Evolutionary conservation across 1,140 invertebrate genomes (phyloP), one percentile per base, ranked within the genome.

Genomic region (Bombus cullumanus): DNA sequence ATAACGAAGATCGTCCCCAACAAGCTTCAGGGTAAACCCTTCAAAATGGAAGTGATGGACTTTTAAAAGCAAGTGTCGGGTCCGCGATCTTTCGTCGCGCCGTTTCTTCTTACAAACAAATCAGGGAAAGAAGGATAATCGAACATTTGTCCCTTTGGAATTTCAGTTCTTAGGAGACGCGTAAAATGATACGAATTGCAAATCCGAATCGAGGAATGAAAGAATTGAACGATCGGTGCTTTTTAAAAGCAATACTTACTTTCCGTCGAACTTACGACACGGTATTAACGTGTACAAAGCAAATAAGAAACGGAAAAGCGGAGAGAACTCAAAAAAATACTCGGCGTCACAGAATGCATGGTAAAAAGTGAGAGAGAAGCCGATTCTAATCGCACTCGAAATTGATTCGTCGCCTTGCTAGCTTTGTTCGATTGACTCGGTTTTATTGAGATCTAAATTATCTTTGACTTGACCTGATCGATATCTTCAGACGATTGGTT

Each of bases 21-120:
- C 37, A 92, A 93, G 37, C 90, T 94, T 73, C 89, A 92, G 83
- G 92, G 93, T 47, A 95, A 94, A 88, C 91, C 93, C 72, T 96
- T 96, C 86, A 94, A 95, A 85, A 95, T 96, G 94, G 94, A 96
- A 91, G 94, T 94, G n/a, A 95, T 95, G 92, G 92, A 95, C 85
- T 95, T 93, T 92, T 95, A 86, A 93, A 64, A 79, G 59, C 41
- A 66, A 31, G 22, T 25, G 25, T 37, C 10, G 53, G 39, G 28
- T 62, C 39, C 53, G 43, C 41, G 22, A 18, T 64, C 69, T 34
- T 6, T 18, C 41, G n/a, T 37, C 34, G 69, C 39, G 3, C 13
- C 8, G n/a, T 73, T 47, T 73, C n/a, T 25, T 47, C 71, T 39
- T 64, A 22, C 34, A 6, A 47, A 47, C 31, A 82, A 28, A 43